A percentile compares a stretch with the other conserved stretches of the same genome.
phyloP scores from a whole-genome alignment of 2,888 invertebrate genomes.

The Cataglyphis albicans region DNA sequence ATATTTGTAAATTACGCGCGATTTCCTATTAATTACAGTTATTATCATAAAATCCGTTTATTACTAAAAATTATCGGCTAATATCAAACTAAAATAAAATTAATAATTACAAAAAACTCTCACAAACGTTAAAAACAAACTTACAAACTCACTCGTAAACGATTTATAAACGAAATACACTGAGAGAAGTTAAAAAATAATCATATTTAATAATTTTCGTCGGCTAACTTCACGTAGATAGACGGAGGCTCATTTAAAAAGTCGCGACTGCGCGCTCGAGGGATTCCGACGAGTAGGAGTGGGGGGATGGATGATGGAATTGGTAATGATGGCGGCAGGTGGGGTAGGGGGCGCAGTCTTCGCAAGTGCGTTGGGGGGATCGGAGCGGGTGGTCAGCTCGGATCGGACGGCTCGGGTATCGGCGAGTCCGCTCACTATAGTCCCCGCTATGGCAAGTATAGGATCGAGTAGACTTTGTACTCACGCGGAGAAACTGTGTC shows the following conservation, averaged over 20 bases:
- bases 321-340: conserved; percentile 53
- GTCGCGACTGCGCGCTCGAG: background rate
- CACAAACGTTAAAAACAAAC: too few relatives aligned
- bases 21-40: background rate
- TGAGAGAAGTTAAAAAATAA: too few relatives aligned
- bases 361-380: conserved; percentile 74
- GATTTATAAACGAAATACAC: too few relatives aligned
- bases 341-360: conserved; percentile 52
- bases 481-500: conserved; percentile 94
- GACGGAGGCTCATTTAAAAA: background rate
- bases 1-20: background rate
- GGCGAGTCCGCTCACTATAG: conserved; percentile 88
- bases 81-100: background rate
- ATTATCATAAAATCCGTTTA: background rate
- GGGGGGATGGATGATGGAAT: too few relatives aligned
- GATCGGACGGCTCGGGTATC: conserved; percentile 77
- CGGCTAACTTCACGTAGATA: too few relatives aligned
- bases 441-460: conserved; percentile 94
- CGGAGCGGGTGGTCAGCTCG: conserved; percentile 74
- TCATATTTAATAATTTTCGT: too few relatives aligned
- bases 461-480: conserved; percentile 94
- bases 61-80: background rate
- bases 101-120: too few relatives aligned
- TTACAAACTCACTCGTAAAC: too few relatives aligned
- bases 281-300: conserved; percentile 8